Evolutionary conservation across 2,888 invertebrate species (phyloP), one percentile per base, ranked within the genome.

Genomic region (Synergus itoensis): DNA sequence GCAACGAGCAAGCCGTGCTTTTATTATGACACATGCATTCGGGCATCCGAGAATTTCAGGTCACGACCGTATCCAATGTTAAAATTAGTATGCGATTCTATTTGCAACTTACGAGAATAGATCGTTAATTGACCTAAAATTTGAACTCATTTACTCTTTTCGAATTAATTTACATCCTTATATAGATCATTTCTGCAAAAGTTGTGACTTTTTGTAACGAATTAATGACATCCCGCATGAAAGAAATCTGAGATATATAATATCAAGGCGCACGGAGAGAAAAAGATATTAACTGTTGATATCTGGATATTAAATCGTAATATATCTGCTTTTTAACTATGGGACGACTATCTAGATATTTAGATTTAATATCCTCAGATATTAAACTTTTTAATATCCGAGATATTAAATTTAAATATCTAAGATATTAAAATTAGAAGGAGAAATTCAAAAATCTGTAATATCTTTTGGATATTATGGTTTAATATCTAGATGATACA

Each of bases 31-130:
- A 62, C n/a, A 57, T 57, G 57, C 3, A 18, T 18, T 57, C 57
- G 57, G 5, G 60, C 60, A 60, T 21, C 21, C 9, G 12, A 62
- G 28, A 14, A 28, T 62, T 62, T 62, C 5, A 62, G 28, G 62
- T 62, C 62, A 62, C 62, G 62, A 28, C 62, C 62, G 14, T 28
- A 28, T 62, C 62, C 28, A 28, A 62, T 62, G 12, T 28, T 62
- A 14, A 36, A 62, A 62, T 62, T 62, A 62, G 62, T 62, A 14
- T 28, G 62, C 28, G 28, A 14, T 28, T 62, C 12, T 28, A 28
- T 62, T 62, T 14, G 14, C 7, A 21, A 28, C 62, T 28, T 62
- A 7, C 21, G 1, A 62, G 28, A 62, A 62, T 4, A 18, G 7
- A 8, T 28, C 28, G 12, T 60, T 21, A 11, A 21, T 21, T 60